Evolutionary conservation across 2,888 invertebrate genomes (phyloP).

Genomic region (Apoderus coryli): DNA sequence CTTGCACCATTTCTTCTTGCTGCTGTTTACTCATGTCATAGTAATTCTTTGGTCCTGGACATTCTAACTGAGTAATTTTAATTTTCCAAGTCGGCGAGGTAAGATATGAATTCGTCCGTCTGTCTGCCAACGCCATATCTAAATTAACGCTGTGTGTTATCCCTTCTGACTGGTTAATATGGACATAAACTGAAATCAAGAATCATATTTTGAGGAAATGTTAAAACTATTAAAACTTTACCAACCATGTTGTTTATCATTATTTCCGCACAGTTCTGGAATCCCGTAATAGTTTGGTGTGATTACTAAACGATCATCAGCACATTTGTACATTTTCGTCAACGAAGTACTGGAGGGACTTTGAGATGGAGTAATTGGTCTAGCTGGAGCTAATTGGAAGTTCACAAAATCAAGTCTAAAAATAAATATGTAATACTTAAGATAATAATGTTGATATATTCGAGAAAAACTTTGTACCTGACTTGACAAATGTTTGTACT

Average conservation of each 20-base stretch:
- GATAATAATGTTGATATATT: not conserved
- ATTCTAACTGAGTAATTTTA: conserved; percentile 29
- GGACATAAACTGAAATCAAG: conserved; percentile 21
- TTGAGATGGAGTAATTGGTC: conserved; percentile 5
- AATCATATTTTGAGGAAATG: not conserved
- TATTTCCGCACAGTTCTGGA: conserved; percentile 46
- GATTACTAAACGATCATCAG: conserved; percentile 39
- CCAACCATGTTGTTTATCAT: conserved; percentile 46
- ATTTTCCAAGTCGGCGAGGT: conserved; percentile 24
- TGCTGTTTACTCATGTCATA: conserved; percentile 16
- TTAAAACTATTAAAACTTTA: conserved; percentile 20
- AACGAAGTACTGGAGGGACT: conserved; percentile 32
- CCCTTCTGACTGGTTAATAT: conserved; percentile 20
- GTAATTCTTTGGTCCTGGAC: conserved; percentile 20
- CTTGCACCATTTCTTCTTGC: conserved; percentile 18
- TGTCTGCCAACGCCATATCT: conserved; percentile 27
- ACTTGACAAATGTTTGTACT: conserved; percentile 46
- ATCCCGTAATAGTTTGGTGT: conserved; percentile 37
- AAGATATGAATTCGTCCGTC: conserved; percentile 28
- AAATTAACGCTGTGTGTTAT: conserved; percentile 18
- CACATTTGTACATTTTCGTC: conserved; percentile 27
- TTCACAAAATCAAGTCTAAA: conserved; percentile 40
- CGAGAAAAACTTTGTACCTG: conserved; percentile 32
- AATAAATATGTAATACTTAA: not conserved
- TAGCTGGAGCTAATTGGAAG: conserved; percentile 34